Evolutionary conservation across 2,113 vertebrate species (phyloP), one percentile per base, ranked within the genome.

Genomic region (Columbina picui): DNA sequence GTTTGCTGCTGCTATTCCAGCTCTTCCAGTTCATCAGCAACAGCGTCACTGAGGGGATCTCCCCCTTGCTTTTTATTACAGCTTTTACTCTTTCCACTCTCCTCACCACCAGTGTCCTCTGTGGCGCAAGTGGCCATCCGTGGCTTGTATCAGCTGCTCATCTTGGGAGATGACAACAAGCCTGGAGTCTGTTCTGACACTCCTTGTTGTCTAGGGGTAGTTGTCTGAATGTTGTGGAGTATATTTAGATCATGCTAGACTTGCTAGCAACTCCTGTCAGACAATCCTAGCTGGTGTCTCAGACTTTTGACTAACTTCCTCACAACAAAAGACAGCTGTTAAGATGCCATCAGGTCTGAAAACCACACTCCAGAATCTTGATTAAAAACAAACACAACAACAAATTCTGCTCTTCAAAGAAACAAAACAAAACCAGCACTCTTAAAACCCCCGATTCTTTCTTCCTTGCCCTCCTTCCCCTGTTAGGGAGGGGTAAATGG

Each of bases 271-370:
- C 90, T 90, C 63, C 21, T 49, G 25, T 81, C 52, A 91, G 76
- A 56, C 53, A 75, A 81, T 63, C 36, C 52, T 89, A 69, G 36
- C 65, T 47, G 36, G 34, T 25, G 49, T 73, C 63, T 94, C 76
- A 88, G 47, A 61, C 85, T 90, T 91, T 55, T 88, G 89, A 88
- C 87, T 89, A 90, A 94, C 70, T 93, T 94, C 77, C 89, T 93
- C 70, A 64, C 69, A 87, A 91, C 86, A 94, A 89, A 93, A 85
- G 81, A 77, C 79, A 94, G 88, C 86, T 96, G 85, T 45, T 80
- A 61, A 90, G 79, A 84, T 94, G 89, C 70, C 70, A 84, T 91
- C 83, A 76, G 67, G 53, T 93, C 83, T 94, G 64, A 94, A 95
- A 93, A 84, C 84, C 75, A 93, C 90, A 87, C 74, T 92, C 41